A percentile compares a stretch with the other conserved stretches of the same genome.
Conservation (phyloP, 2,888 invertebrate species). For the Nymphalis urticae region DNA sequence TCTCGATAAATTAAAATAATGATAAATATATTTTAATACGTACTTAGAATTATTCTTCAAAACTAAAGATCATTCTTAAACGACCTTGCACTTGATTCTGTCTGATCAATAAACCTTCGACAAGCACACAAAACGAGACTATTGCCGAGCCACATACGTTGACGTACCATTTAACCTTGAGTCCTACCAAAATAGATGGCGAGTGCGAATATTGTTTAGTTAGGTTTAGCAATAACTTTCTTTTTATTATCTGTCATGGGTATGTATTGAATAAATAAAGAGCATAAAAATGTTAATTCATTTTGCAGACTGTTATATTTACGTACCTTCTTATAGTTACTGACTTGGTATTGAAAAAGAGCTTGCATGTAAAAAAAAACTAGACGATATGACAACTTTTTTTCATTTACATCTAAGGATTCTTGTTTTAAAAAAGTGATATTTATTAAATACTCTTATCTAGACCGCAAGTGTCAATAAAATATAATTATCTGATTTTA, state of each 20-base stretch:
- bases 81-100: constrained; percentile 9
- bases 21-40: not conserved
- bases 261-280: not conserved
- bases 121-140: not conserved
- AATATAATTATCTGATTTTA: not conserved
- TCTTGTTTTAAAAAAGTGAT: no score
- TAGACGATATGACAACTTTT: no score
- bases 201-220: constrained; percentile 2
- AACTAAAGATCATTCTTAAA: not conserved
- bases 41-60: not conserved
- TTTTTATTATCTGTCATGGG: not conserved
- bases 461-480: not conserved
- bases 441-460: no score
- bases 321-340: no score
- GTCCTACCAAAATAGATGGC: constrained; percentile 24
- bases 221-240: constrained; percentile 5
- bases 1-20: no score
- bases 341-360: no score
- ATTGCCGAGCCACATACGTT: not conserved
- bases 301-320: no score
- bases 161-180: constrained; percentile 16
- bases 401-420: no score
- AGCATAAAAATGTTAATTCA: not conserved
- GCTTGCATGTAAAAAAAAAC: no score
- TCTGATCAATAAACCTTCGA: constrained; percentile 4